phyloP scores from a whole-genome alignment of 2,113 vertebrate species.

The Helogale parvula region DNA sequence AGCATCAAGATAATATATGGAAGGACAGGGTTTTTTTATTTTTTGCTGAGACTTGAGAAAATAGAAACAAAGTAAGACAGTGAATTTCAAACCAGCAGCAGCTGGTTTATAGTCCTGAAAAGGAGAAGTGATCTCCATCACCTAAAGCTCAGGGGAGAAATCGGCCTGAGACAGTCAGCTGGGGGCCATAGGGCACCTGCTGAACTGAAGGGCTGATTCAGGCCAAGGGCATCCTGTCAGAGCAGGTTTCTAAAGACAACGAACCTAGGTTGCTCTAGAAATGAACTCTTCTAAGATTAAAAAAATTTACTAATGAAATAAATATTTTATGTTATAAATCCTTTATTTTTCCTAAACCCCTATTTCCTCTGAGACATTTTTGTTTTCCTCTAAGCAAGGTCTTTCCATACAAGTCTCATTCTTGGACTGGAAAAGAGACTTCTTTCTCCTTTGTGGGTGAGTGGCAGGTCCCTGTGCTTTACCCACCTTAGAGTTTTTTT shows the following conservation, averaged over 20 bases:
- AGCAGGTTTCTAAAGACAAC: not conserved
- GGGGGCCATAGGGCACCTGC: rapidly evolving
- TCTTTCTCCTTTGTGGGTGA: not conserved
- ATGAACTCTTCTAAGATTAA: not conserved
- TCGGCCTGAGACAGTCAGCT: not conserved
- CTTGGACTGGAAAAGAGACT: not conserved
- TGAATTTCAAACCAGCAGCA: not conserved
- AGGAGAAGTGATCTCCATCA: not conserved
- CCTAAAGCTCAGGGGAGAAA: not conserved
- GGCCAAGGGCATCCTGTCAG: not conserved
- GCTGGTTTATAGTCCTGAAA: not conserved
- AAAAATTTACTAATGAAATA: not conserved
- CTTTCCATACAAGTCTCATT: not conserved
- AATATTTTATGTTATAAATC: not conserved
- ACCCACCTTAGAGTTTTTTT: not conserved
- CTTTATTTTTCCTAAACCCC: not conserved
- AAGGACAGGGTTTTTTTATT: not conserved
- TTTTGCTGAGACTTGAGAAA: not conserved
- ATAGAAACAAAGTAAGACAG: not conserved
- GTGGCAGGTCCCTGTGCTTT: too few relatives aligned
- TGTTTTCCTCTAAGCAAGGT: not conserved
- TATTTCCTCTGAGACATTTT: not conserved
- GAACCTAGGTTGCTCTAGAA: not conserved
- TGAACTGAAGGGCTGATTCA: not conserved
- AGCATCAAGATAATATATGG: not conserved